Conservation (phyloP, 1,140 invertebrate species). For the Ceratitis capitata region DNA sequence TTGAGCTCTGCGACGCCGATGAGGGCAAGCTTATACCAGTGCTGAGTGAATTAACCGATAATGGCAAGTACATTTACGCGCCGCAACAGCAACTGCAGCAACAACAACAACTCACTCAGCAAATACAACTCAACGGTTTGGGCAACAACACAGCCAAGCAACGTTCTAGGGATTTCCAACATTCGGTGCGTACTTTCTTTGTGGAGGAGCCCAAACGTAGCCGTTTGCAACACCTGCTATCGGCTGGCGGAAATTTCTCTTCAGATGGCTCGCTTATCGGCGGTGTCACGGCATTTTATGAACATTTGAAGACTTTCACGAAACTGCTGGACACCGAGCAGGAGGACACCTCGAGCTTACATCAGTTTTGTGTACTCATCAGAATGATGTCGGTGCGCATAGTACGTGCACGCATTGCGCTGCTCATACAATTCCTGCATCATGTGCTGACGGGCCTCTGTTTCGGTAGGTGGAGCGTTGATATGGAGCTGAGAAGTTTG, state of each 20-base stretch:
- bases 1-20: constrained; percentile 65
- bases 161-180: constrained; percentile 44
- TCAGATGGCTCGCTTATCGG: constrained; percentile 58
- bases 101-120: not conserved
- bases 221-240: not conserved
- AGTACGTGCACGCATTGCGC: constrained; percentile 63
- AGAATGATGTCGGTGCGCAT: constrained; percentile 60
- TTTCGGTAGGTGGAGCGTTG: constrained; percentile 60
- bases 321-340: constrained; percentile 47
- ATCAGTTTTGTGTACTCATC: constrained; percentile 59
- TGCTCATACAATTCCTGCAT: constrained; percentile 71
- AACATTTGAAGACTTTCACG: constrained; percentile 57
- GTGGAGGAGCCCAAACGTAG: constrained; percentile 55
- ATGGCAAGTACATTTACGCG: constrained; percentile 64
- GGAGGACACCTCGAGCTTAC: constrained; percentile 53
- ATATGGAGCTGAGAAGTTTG: not conserved
- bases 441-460: constrained; percentile 70
- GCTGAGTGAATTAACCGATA: constrained; percentile 67
- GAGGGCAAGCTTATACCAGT: constrained; percentile 52
- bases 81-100: constrained; percentile 4
- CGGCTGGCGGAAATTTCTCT: constrained; percentile 44
- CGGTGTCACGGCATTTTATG: constrained; percentile 51
- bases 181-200: constrained; percentile 58
- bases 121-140: not conserved
- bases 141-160: not conserved